phyloP scores from a whole-genome alignment of 2,888 invertebrate species.

The Nephrotoma appendiculata region DNA sequence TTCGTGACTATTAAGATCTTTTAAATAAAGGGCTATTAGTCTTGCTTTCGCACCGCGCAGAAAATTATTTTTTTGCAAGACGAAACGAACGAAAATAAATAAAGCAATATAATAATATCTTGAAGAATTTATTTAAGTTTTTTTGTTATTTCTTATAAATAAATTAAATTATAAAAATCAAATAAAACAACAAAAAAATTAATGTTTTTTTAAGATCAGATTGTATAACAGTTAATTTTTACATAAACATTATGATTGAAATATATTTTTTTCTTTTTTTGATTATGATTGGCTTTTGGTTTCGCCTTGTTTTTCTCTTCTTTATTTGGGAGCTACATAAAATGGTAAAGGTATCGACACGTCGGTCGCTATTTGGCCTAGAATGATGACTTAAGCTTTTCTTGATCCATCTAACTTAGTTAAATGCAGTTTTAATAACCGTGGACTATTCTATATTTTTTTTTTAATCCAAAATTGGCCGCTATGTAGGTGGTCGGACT shows the following conservation, averaged over 20 bases:
- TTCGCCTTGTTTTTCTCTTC: neutral
- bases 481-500: too few relatives aligned
- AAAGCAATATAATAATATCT: neutral
- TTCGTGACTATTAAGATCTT: constrained; percentile 24
- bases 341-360: too few relatives aligned
- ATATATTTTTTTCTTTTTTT: neutral
- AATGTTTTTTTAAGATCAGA: neutral
- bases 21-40: constrained; percentile 16
- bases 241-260: neutral
- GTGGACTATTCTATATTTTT: too few relatives aligned
- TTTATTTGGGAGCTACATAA: neutral
- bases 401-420: too few relatives aligned
- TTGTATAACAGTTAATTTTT: neutral
- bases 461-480: too few relatives aligned
- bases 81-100: neutral
- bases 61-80: neutral
- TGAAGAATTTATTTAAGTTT: neutral
- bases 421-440: too few relatives aligned
- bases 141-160: neutral
- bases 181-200: neutral
- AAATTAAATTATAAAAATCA: neutral
- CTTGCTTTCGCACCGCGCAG: constrained; percentile 15
- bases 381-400: too few relatives aligned
- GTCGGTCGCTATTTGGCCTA: too few relatives aligned
- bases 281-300: neutral